Evolutionary conservation across 2,888 invertebrate species (phyloP), one percentile per base, ranked within the genome.

Genomic region (Philhelius pedissequus): DNA sequence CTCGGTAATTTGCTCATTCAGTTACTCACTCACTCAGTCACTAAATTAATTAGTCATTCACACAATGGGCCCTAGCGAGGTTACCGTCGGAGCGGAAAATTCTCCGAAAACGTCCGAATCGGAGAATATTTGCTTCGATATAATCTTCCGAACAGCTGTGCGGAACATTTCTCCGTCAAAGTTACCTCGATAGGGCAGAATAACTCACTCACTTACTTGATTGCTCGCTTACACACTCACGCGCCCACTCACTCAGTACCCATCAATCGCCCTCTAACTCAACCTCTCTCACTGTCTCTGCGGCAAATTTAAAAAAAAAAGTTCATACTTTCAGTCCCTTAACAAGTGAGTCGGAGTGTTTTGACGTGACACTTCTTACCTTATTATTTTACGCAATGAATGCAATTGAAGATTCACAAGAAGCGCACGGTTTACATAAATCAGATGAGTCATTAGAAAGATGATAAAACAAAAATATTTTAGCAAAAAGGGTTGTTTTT

Each of bases 351-450:
- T 1, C 56, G 7, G 32, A 56, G 60, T 40, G 25, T 60, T 5
- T 11, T 25, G 0, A 15, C 27, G n/a, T n/a, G 15, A 40, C 11
- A n/a, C 15, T 64, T 64, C 74, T 64, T 75, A 74, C 64, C 74
- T 64, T 75, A 74, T 22, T 56, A 69, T 83, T 74, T 70, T 52
- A 79, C 79, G 83, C 79, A 79, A 83, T 50, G 69, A 74, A 69
- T 83, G 69, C 74, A 79, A 79, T 79, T 75, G 69, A 13, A 54
- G 45, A 30, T 58, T 62, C 71, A 73, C 40, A 20, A 77, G 48
- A 48, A 45, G 68, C 43, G 52, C 68, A 77, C 38, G 73, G 62
- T 62, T 56, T 76, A 38, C n/a, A n/a, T 74, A 35, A 76, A 77
- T 43, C 60, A 48, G 62, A 68, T 71, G 66, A 71, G 45, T 71